Evolutionary conservation across 2,113 vertebrate genomes (phyloP).

Genomic region (Grammomys dolichurus): DNA sequence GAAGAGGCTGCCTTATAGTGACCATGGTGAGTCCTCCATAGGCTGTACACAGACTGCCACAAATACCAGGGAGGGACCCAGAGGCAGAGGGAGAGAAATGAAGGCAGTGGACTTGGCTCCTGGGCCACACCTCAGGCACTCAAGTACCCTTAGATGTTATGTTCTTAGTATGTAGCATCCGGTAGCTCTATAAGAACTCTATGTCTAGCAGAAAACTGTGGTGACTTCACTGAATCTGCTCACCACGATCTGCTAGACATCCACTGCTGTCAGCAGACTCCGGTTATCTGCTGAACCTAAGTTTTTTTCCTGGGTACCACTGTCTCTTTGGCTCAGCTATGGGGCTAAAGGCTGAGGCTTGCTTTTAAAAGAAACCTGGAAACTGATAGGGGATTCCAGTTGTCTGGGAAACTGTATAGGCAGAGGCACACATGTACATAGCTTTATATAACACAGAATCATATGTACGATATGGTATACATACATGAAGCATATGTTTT

Average conservation of each 20-base stretch:
- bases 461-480: background rate
- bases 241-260: background rate
- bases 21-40: conserved; percentile 83
- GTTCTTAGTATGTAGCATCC: conserved; percentile 41
- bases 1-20: conserved; percentile 88
- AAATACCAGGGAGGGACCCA: conserved; percentile 77
- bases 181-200: conserved; percentile 36
- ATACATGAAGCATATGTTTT: background rate
- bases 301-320: background rate
- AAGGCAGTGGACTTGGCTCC: background rate
- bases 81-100: conserved; percentile 84
- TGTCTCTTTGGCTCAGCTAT: background rate
- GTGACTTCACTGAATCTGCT: conserved; percentile 48
- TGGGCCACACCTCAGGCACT: conserved; percentile 20
- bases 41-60: conserved; percentile 81
- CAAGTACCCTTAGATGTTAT: rapidly evolving
- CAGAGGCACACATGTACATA: background rate
- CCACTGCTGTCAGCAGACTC: background rate
- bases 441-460: background rate
- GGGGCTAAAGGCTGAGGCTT: background rate
- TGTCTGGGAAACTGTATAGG: background rate
- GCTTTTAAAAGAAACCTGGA: background rate
- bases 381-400: background rate
- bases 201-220: background rate
- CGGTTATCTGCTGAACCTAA: background rate